Conservation (phyloP, 2,113 vertebrate genomes). For the Cyanistes caeruleus region DNA sequence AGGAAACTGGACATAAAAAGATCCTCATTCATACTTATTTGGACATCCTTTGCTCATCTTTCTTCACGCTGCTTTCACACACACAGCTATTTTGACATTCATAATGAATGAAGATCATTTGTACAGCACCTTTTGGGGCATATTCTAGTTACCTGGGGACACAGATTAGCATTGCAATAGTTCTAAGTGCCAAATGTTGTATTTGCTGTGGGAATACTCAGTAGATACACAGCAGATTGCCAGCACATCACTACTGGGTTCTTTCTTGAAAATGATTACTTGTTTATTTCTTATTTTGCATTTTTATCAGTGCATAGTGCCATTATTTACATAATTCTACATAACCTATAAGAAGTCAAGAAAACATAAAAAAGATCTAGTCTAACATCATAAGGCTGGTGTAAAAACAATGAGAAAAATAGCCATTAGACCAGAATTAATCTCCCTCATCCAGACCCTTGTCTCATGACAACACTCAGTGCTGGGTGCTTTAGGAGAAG, state of each 20-base stretch:
- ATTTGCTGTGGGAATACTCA: background rate
- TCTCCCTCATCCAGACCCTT: background rate
- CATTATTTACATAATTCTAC: background rate
- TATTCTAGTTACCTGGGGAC: background rate
- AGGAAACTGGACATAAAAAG: background rate
- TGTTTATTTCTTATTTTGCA: background rate
- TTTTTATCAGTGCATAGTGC: background rate
- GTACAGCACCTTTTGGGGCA: background rate
- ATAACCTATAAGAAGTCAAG: background rate
- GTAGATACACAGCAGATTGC: background rate
- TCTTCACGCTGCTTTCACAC: background rate
- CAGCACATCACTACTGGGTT: background rate
- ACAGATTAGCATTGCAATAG: background rate
- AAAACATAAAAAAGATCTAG: background rate
- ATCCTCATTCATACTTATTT: background rate
- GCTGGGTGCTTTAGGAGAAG: background rate
- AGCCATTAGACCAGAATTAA: background rate
- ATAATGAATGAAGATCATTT: background rate
- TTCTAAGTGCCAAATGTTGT: background rate
- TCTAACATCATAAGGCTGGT: background rate
- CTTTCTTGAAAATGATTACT: background rate
- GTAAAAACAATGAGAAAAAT: background rate
- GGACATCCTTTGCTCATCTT: background rate
- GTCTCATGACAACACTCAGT: background rate
- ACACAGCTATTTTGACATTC: background rate